Evolutionary conservation across 2,113 vertebrate genomes (phyloP), one percentile per base, ranked within the genome.

Genomic region (Hemibates koningsi): DNA sequence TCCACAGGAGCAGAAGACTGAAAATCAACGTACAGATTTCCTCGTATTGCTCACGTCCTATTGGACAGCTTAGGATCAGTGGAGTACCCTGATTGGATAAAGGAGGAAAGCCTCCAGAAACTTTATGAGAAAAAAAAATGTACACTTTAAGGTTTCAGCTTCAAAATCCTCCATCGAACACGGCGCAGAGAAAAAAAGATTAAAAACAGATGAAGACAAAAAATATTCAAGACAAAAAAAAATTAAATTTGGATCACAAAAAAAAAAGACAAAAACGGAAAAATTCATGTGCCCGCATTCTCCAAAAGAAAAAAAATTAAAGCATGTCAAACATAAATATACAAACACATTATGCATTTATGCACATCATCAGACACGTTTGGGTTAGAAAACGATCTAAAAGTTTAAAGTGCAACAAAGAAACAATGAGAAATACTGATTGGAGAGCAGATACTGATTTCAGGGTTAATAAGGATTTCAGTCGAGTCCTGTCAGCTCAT

Each of bases 321-420:
- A 92, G 86, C 83, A 56, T 17, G n/a, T 89, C 52, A 21, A 87
- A 94, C 89, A 90, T 90, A 92, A 92, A 93, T 89, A 93, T 36
- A 82, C 2, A 82, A 81, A 92, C 48, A 73, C 52, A 59, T 79
- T 56, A 86, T 88, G 79, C 57, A 88, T 91, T 34, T 66, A 66
- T 66, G 32, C 61, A 36, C 9, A 92, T 88, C 88, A 76, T 50
- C 24, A 50, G 11, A 19, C 34, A 21, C 2, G 4, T 38, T 8
- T 7, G 10, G 54, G 61, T 34, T 76, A 88, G 80, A 90, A 90
- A 87, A 83, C 53, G n/a, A 94, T 84, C 80, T 85, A 68, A 38
- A 89, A 73, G 41, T 86, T 93, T 96, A 96, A 96, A 96, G 96
- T 96, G 95, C 96, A 88, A 91, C 86, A 92, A 88, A 85, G 54